A percentile compares a stretch with the other conserved stretches of the same genome.
Evolutionary conservation across 2,888 invertebrate genomes (phyloP).

Genomic region (Dynastes grantii): DNA sequence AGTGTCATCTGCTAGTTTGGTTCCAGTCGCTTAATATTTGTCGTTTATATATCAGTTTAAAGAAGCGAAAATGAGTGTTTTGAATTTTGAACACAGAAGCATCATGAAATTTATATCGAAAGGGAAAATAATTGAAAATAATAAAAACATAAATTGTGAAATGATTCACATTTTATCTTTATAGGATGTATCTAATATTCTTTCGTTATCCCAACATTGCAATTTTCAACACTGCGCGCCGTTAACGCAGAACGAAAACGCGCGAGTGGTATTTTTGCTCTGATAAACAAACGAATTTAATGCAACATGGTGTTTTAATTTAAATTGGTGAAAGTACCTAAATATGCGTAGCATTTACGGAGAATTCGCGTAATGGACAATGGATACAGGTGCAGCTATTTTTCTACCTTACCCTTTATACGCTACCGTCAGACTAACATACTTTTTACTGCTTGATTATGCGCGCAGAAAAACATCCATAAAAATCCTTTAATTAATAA

Average conservation of each 20-base stretch:
- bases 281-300: constrained; percentile 26
- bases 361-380: neutral
- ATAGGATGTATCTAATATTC: too few relatives aligned
- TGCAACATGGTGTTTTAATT: constrained; percentile 12
- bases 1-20: too few relatives aligned
- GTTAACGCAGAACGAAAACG: constrained; percentile 1
- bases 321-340: constrained; percentile 17
- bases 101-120: too few relatives aligned
- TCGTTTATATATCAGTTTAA: too few relatives aligned
- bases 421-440: too few relatives aligned
- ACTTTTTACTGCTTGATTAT: neutral
- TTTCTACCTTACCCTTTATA: neutral
- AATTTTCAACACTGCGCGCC: neutral
- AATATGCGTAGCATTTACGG: constrained; percentile 1
- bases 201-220: neutral
- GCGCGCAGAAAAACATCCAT: neutral
- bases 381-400: neutral
- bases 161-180: neutral
- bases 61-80: too few relatives aligned
- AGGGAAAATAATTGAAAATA: neutral
- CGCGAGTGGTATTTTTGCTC: constrained; percentile 10
- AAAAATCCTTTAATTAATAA: constrained; percentile 33
- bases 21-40: too few relatives aligned
- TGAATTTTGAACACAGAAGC: too few relatives aligned
- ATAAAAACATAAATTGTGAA: neutral